phyloP scores from a whole-genome alignment of 1,140 invertebrate genomes.

The Elysia chlorotica region DNA sequence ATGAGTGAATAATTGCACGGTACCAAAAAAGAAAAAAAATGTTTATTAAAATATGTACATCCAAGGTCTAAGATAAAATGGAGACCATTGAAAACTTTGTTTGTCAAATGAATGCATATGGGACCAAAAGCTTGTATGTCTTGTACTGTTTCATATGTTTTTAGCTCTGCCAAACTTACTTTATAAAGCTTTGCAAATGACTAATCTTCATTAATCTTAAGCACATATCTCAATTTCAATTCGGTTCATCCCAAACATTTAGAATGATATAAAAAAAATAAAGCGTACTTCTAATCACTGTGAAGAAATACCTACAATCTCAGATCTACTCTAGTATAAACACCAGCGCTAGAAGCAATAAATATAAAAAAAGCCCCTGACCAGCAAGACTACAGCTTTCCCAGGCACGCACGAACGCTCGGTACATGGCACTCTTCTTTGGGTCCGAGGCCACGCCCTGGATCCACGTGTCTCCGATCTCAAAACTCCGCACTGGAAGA shows the following conservation, averaged over 20 bases:
- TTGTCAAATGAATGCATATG: too few species aligned
- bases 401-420: conserved; percentile 32
- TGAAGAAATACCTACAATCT: background rate
- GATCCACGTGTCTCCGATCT: conserved; percentile 59
- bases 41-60: too few species aligned
- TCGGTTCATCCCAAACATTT: background rate
- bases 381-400: conserved; percentile 32
- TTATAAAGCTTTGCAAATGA: too few species aligned
- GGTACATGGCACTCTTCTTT: conserved; percentile 41
- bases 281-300: background rate
- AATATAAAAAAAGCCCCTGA: background rate
- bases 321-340: too few species aligned
- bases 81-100: too few species aligned
- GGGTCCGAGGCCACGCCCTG: conserved; percentile 54
- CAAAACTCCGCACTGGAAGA: conserved; percentile 38
- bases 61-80: too few species aligned
- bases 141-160: background rate
- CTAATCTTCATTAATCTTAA: too few species aligned
- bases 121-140: background rate
- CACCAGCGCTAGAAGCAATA: too few species aligned
- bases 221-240: too few species aligned
- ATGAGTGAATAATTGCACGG: too few species aligned
- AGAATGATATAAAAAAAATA: background rate
- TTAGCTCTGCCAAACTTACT: background rate
- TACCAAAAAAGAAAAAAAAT: too few species aligned